Base-by-base conservation (phyloP, 2,113 vertebrate genomes). In the Alosa alosa region DNA sequence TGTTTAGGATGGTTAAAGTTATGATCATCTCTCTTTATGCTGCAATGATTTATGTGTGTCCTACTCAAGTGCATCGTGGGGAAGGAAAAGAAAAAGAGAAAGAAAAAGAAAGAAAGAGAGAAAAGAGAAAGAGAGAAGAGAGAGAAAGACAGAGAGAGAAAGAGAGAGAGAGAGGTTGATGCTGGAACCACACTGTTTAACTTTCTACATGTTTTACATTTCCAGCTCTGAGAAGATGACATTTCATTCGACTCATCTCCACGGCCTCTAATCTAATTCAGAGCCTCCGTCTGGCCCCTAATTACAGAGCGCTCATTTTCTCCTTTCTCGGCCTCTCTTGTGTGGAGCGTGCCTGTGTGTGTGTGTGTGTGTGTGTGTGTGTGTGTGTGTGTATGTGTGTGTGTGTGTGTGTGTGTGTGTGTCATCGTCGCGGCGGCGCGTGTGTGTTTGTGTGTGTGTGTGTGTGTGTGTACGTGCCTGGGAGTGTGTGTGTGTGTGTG, bases 191-290 rank as follows among this genome's bases (percentile, higher is more conserved):
- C 91, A 90, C 86, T 88, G 86, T 89, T 91, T 91, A 91, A 92
- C 89, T 82, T 91, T 94, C 92, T n/a, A 93, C 92, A 89, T 95
- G 94, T 94, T 95, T 94, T 92, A 91, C 92, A 94, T 95, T 94
- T 95, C 92, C 93, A 89, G 81, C 84, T 92, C 88, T 89, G 90
- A 88, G 89, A 90, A 89, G 90, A 90, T 95, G 94, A 94, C 93
- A 93, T 95, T 94, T 95, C 91, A 94, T 94, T 86, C 83, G 83
- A 82, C 60, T 92, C 93, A 92, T 94, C 91, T 93, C 88, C 88
- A 52, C 90, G 90, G 90, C 88, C 89, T 88, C 91, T 95, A 93
- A 95, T 95, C 94, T 89, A 93, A 95, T 95, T 94, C 90, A 64
- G 60, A 90, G 91, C 92, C 90, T 88, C 88, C 90, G 92, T 90